Base-by-base conservation (phyloP, 2,113 vertebrate species). In the Silurus meridionalis region DNA sequence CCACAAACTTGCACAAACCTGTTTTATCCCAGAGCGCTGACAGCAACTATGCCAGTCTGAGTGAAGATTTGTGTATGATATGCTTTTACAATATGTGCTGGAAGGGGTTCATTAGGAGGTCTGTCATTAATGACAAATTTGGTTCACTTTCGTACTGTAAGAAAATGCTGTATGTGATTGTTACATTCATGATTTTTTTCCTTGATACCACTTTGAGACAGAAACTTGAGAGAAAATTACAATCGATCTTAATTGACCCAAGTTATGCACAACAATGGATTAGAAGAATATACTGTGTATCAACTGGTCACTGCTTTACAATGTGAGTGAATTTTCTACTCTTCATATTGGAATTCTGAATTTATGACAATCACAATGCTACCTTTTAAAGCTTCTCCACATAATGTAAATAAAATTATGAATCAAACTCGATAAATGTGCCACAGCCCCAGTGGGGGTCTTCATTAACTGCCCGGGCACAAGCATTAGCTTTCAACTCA, bases 1-100 rank as follows among this genome's bases (percentile, higher is more conserved):
- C 89, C 91, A 92, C 86, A 52, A 90, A 86, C 90, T 80, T 83
- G 88, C 91, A 81, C 86, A 83, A 90, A 89, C 83, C 82, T 3
- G 21, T 60, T 72, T 85, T 72, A 81, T 86, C 78, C 89, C 89
- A 90, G 84, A 90, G 53, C 84, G 52, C 80, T 85, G 57, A 77
- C 86, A 86, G 77, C 69, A 82, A 85, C 84, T 80, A 72, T 75
- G 80, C 78, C 84, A 88, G 81, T 84, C 83, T 85, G 80, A 85
- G 67, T 86, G 57, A 86, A 86, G 80, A 74, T 82, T 84, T 85
- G 72, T 17, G 48, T 85, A 87, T 86, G 80, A 87, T 88, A 87
- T 55, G 61, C 75, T 81, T 78, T 63, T 86, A n/a, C 11, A 85
- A 87, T 85, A 61, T 83, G 74, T 61, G 77, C 46, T 87, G 64